Evolutionary conservation across 2,113 vertebrate species (phyloP), one percentile per base, ranked within the genome.

Genomic region (Elanoides forficatus): DNA sequence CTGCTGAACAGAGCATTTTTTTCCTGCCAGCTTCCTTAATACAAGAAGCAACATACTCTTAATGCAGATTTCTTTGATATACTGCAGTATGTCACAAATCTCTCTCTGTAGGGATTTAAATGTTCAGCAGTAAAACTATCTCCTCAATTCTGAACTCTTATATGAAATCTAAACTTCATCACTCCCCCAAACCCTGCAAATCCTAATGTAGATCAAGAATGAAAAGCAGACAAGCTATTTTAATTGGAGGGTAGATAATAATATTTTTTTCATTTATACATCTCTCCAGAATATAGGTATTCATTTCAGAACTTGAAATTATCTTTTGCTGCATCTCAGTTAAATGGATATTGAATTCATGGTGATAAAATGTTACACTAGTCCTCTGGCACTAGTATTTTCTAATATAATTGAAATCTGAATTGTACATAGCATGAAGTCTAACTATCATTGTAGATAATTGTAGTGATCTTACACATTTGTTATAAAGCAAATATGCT

Each of bases 11-110:
- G 52, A 75, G 43, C 59, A 43, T 78, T 83, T 97, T 94, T 90
- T 84, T 58, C 36, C 72, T 79, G 42, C 40, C 52, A 45, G 82
- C 40, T 63, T 67, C n/a, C 65, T 67, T 92, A 81, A 73, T 72
- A 63, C 3, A 78, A 88, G 86, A 81, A 95, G 34, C 81, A 85
- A 40, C 25, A 84, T 63, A 80, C 14, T 85, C 63, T 87, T 93
- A 95, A 88, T 72, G 66, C 26, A 82, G 81, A 78, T 93, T 95
- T 96, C 45, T 91, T 88, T 92, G 73, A 90, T 82, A 76, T 90
- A 76, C 60, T 88, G 67, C 71, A 65, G 15, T 50, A 48, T 58
- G 50, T 73, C 53, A 68, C 58, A 94, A 72, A 94, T 76, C 19
- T 88, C 42, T 84, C 59, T 63, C 70, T 23, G 13, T 23, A 65